Evolutionary conservation across 2,888 invertebrate genomes (phyloP), one percentile per base, ranked within the genome.

Genomic region (Oxycera nigricornis): DNA sequence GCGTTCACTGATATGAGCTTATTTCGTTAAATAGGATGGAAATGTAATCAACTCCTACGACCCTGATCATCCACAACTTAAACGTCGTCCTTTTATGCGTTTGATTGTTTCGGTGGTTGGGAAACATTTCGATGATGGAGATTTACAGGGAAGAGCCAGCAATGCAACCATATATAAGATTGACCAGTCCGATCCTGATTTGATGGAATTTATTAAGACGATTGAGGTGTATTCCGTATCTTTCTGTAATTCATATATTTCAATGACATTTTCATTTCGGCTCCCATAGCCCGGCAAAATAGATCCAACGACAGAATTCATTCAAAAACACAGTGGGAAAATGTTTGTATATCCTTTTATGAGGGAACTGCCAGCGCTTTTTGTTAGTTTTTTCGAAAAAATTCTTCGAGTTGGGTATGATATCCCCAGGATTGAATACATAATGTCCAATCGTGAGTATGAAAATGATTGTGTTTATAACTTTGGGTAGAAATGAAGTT

Each of bases 321-420:
- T 83, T 28, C 73, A 82, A n/a, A 80, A 81, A 9, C 77, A 86
- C 73, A 78, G 77, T 26, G 81, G 82, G 14, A 82, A 82, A 78
- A 80, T 86, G 17, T 83, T 83, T 59, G 81, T 84, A 9, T 84
- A 83, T 78, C 86, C 86, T 0, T 85, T 83, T 55, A 82, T 86
- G 77, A 76, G 77, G 22, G 83, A 83, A 50, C 75, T 86, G 39
- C 85, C 85, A 0, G 79, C 79, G 0, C 75, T 86, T 6, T 83
- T 85, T 30, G 79, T 81, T 46, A 81, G 82, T 30, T 79, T 83
- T 28, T 85, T 86, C 39, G 83, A 81, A 74, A 77, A 79, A 35
- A 82, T 86, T n/a, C 74, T 86, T 30, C 79, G 81, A 28, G 85
- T 86, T 6, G 86, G 84, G 2, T 85, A 83, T 75, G 77, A 83